These are phyloP conservation scores for Cacatua alba DNA, from an alignment of 2,113 vertebrate genomes.

Conservation along the genomic window DNA sequence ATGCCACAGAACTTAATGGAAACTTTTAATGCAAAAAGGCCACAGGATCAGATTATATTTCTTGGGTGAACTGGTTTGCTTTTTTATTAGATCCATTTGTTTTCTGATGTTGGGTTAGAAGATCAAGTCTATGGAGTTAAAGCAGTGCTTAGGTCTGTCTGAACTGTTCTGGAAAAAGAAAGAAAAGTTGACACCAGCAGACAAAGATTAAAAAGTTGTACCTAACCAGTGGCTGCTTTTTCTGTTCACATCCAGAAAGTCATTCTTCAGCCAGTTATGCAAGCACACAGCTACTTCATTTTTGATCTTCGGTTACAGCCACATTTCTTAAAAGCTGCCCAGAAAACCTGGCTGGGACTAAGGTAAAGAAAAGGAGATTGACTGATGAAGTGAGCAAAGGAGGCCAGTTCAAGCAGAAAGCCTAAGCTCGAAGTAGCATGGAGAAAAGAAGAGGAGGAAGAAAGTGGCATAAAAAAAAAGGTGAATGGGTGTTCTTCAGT, in stretches of 20 bases:
- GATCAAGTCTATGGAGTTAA: not conserved
- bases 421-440: not conserved
- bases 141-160: not conserved
- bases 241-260: constrained; percentile 3
- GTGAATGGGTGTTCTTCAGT: not conserved
- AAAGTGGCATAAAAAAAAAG: not conserved
- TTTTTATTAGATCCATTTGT: constrained; percentile 28
- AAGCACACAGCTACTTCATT: constrained; percentile 41
- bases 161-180: not conserved
- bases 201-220: not conserved
- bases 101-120: constrained; percentile 1
- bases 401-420: not conserved
- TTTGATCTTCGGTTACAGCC: constrained; percentile 22
- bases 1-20: constrained; percentile 45
- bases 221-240: not conserved
- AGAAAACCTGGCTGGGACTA: constrained; percentile 48
- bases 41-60: constrained; percentile 15
- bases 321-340: constrained; percentile 8
- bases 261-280: constrained; percentile 16
- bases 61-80: constrained; percentile 32
- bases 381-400: not conserved
- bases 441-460: not conserved
- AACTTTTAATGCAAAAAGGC: constrained; percentile 37
- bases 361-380: not conserved
- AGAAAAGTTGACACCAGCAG: not conserved